phyloP scores from a whole-genome alignment of 2,888 invertebrate species.

The Lampropteryx suffumata region DNA sequence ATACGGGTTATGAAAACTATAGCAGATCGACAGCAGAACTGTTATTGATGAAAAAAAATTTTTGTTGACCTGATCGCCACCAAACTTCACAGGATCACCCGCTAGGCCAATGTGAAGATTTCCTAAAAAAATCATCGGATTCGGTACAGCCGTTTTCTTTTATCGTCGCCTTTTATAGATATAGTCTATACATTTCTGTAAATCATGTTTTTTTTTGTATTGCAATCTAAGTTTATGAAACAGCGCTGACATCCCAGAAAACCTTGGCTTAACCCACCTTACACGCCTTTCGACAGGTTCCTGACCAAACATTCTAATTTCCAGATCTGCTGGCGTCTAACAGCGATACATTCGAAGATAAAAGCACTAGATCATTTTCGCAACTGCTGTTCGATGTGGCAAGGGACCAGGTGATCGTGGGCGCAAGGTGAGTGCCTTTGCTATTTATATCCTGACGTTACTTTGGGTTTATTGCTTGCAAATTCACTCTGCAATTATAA shows the following conservation, averaged over 20 bases:
- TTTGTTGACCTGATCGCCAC: too few species aligned
- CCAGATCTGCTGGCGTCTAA: conserved; percentile 80
- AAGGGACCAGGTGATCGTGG: conserved; percentile 93
- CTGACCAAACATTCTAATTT: conserved; percentile 37
- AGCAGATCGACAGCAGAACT: too few species aligned
- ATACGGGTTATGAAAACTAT: too few species aligned
- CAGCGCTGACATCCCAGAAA: not conserved
- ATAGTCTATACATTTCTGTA: too few species aligned
- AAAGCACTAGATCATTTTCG: conserved; percentile 89
- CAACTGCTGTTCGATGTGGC: conserved; percentile 94
- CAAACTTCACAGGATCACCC: too few species aligned
- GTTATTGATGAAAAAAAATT: too few species aligned
- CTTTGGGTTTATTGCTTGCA: conserved; percentile 26
- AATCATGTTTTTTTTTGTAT: too few species aligned
- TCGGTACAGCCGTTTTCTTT: too few species aligned
- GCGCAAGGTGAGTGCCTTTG: conserved; percentile 88
- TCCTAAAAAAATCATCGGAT: too few species aligned
- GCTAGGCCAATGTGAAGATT: too few species aligned
- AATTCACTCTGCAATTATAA: conserved; percentile 33
- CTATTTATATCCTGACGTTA: conserved; percentile 34
- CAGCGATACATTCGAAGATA: conserved; percentile 87
- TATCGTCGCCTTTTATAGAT: too few species aligned
- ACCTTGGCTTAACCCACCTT: conserved; percentile 14
- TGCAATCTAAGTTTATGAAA: too few species aligned
- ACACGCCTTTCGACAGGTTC: conserved; percentile 30